Base-by-base conservation (phyloP, 2,113 vertebrate genomes). In the Fulica atra region DNA sequence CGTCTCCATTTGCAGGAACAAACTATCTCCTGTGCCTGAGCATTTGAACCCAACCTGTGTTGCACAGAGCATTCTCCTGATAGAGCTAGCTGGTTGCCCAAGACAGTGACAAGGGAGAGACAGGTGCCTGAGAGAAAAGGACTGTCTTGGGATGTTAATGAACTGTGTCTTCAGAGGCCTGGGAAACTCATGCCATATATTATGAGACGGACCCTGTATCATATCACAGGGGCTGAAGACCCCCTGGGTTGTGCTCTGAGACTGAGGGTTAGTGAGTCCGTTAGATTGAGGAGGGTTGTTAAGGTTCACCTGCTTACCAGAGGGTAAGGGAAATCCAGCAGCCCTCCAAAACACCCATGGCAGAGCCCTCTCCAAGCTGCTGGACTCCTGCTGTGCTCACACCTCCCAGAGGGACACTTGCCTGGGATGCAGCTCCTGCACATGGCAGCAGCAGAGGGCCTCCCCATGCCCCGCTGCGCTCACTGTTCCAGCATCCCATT, bases 91-190 rank as follows among this genome's bases (percentile, higher is more conserved):
- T 81, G 40, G 18, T 63, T 53, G 38, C 57, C 60, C 56, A 68
- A 63, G 13, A 21, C 0, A 0, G 10, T 28, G 38, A 60, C 57
- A 59, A 59, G 4, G 19, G 8, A 50, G 28, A 69, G 18, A 64
- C 7, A 46, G 33, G 29, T 74, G n/a, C 38, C 86, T 65, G 48
- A 35, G 38, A 81, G 26, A 26, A 77, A 94, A 87, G 44, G 10
- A 64, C 60, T 77, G 13, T 56, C 56, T 83, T 51, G 56, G 25
- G 33, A 63, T 74, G 13, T 48, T 73, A 83, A 56, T 66, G 35
- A 90, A 28, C 51, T 60, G 5, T 40, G 33, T 78, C 48, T 36
- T 88, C 76, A 71, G 53, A 92, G 59, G 29, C 57, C 70, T 87
- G n/a, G 31, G 40, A 91, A 95, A 93, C 33, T 86, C 10, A 2